Evolutionary conservation across 2,113 vertebrate genomes (phyloP).

Genomic region (Castor canadensis): DNA sequence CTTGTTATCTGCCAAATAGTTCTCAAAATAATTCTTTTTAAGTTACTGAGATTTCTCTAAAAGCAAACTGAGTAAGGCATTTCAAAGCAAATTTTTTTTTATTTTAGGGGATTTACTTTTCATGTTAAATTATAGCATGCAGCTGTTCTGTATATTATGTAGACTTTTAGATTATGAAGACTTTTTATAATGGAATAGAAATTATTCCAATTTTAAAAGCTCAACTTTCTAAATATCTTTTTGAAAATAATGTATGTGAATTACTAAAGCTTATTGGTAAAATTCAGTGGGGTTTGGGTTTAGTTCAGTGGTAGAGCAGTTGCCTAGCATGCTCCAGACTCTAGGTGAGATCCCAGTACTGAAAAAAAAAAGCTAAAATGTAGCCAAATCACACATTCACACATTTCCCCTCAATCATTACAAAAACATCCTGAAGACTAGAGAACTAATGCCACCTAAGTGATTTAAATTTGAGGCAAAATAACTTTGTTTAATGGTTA

Average conservation of each 20-base stretch:
- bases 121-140: background rate
- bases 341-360: background rate
- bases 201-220: constrained; percentile 11
- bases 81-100: constrained; percentile 47
- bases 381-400: background rate
- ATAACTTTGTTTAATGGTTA: background rate
- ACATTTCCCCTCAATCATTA: background rate
- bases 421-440: background rate
- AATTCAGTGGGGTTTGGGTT: background rate
- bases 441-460: background rate
- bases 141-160: background rate
- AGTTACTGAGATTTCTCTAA: constrained; percentile 28
- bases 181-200: background rate
- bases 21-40: constrained; percentile 23
- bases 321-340: background rate
- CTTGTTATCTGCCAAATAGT: background rate
- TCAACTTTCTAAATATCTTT: background rate
- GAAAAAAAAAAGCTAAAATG: background rate
- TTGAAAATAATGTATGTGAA: background rate
- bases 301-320: background rate
- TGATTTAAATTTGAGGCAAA: constrained; percentile 39
- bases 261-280: background rate
- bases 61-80: constrained; percentile 16
- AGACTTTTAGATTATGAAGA: background rate
- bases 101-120: constrained; percentile 31